Percentiles rank a stretch among this genome's conserved stretches.
These are phyloP conservation scores for Drosophila paranaensis DNA, from an alignment of 2,888 invertebrate species.

Conservation along the genomic window DNA sequence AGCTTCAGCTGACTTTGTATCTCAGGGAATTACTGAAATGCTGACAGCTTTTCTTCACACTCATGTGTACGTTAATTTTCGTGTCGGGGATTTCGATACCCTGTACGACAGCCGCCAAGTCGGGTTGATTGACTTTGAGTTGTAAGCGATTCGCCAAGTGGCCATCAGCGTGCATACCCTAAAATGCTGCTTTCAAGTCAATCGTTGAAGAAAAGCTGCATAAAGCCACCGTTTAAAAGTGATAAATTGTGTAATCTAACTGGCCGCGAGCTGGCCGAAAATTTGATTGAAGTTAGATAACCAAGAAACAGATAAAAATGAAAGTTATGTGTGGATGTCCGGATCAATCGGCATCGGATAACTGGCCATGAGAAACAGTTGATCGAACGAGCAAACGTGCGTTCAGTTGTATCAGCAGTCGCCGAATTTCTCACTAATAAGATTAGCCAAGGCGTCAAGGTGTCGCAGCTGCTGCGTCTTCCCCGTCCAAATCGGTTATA, in stretches of 20 bases:
- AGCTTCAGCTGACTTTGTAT: not conserved
- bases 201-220: constrained; percentile 56
- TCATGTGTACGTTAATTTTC: constrained; percentile 59
- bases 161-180: not conserved
- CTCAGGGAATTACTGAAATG: constrained; percentile 6
- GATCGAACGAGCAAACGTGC: not conserved
- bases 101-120: not conserved
- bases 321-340: constrained; percentile 16
- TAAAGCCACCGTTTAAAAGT: constrained; percentile 44
- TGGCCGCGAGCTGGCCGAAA: constrained; percentile 16
- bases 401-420: not conserved
- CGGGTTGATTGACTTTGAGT: not conserved
- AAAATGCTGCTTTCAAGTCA: constrained; percentile 39
- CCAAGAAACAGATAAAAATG: constrained; percentile 35
- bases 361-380: not conserved
- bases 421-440: constrained; percentile 25
- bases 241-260: constrained; percentile 72
- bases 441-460: constrained; percentile 24
- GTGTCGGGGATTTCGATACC: constrained; percentile 31
- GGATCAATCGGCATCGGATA: not conserved
- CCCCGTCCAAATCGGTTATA: constrained; percentile 17
- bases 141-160: not conserved
- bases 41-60: constrained; percentile 47
- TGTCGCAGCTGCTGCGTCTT: constrained; percentile 8
- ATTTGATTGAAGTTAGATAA: constrained; percentile 38